These are phyloP conservation scores for Drosophila colorata DNA, from an alignment of 2,888 invertebrate species.

Conservation along the genomic window DNA sequence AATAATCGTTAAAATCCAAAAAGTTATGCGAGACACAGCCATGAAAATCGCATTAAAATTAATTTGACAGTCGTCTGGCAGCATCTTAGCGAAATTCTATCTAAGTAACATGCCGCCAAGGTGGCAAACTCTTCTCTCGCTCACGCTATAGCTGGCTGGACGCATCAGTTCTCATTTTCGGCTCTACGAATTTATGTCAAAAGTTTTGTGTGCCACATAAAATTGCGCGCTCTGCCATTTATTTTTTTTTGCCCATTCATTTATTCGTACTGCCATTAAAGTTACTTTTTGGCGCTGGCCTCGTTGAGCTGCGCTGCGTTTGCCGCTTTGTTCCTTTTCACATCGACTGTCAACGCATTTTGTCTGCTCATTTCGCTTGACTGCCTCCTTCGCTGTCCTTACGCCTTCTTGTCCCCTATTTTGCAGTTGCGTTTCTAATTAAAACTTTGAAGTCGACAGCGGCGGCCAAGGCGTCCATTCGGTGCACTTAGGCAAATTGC, in stretches of 20 bases:
- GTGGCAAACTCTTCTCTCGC: constrained; percentile 58
- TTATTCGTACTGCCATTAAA: constrained; percentile 55
- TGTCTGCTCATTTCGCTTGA: constrained; percentile 74
- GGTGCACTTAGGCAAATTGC: constrained; percentile 77
- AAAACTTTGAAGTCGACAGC: constrained; percentile 63
- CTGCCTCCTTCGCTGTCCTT: constrained; percentile 48
- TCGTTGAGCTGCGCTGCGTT: constrained; percentile 38
- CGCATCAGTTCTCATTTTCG: constrained; percentile 75
- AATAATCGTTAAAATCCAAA: constrained; percentile 79
- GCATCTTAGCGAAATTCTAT: constrained; percentile 37
- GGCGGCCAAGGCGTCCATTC: constrained; percentile 48
- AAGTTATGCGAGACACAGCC: constrained; percentile 70
- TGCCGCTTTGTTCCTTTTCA: constrained; percentile 43
- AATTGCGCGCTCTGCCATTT: constrained; percentile 46
- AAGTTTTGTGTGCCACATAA: constrained; percentile 68
- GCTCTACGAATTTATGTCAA: constrained; percentile 76
- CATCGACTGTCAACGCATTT: constrained; percentile 77
- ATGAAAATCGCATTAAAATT: constrained; percentile 81
- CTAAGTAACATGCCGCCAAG: constrained; percentile 45
- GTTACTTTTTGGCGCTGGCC: constrained; percentile 60
- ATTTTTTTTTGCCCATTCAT: constrained; percentile 50
- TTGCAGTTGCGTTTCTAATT: constrained; percentile 77
- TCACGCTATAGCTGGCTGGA: constrained; percentile 22
- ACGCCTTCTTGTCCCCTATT: constrained; percentile 33
- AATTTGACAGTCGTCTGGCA: constrained; percentile 76